Base-by-base conservation (phyloP, 2,113 vertebrate species). In the Lepisosteus osseus region DNA sequence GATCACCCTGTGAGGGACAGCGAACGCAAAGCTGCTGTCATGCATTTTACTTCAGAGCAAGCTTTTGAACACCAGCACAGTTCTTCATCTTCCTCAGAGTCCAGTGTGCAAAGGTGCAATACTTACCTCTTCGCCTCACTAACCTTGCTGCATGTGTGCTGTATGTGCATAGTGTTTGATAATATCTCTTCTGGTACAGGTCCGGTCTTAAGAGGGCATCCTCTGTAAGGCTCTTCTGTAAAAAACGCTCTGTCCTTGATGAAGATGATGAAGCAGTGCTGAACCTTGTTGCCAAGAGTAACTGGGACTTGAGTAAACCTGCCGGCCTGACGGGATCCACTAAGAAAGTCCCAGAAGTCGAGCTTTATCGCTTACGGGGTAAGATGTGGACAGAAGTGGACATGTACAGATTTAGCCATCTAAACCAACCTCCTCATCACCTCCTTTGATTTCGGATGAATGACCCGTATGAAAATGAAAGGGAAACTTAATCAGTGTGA, bases 181-280 rank as follows among this genome's bases (percentile, higher is more conserved):
- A 29, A 29, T 29, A 29, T 29, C 29, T 29, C 29, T 29, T 29
- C 29, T 29, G 29, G 29, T 65, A 17, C 73, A 94, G 93, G 71
- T 78, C 75, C 44, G 72, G 65, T 43, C 76, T 69, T 69, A 76
- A 70, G n/a, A 85, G 91, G 74, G 61, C 84, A 71, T 80, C 74
- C 70, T 72, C 82, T 14, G n/a, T 89, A 7, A 81, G 88, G 29
- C 74, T 73, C 62, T 74, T 89, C 6, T 84, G 85, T 72, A 87
- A 81, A 79, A 90, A 81, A 29, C 78, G 84, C 66, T 81, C 82
- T 43, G 63, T 84, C 41, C 71, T 81, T 65, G 90, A 91, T 0
- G 85, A 87, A 0, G 86, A 87, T 2, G 82, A 93, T 8, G 92
- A 94, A 74, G 83, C 87, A 0, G 84, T 87, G 43, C 78, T 94